These are phyloP conservation scores for Cinara cedri DNA, from an alignment of 2,888 invertebrate species.

Conservation along the genomic window DNA sequence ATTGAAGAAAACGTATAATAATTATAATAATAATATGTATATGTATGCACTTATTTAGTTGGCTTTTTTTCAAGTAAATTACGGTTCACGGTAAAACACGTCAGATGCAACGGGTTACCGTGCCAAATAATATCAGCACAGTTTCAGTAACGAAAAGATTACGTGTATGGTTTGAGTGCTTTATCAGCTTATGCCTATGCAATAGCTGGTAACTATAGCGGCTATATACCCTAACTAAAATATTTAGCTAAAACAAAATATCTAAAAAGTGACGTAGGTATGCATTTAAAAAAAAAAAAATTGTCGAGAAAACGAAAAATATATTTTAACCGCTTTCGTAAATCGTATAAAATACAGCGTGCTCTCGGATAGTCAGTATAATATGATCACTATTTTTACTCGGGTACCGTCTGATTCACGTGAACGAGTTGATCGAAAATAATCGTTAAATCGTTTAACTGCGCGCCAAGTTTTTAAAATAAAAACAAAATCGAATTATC, in stretches of 20 bases:
- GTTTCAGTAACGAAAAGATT: slow-evolving; percentile 20
- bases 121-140: slow-evolving; percentile 43
- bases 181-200: no score
- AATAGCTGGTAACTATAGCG: no score
- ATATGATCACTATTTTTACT: background rate
- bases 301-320: background rate
- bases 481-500: background rate
- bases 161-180: slow-evolving; percentile 14
- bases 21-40: no score
- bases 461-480: background rate
- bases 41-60: slow-evolving; percentile 38
- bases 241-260: no score
- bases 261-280: no score
- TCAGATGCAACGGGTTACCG: slow-evolving; percentile 8
- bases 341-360: background rate
- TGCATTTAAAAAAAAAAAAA: no score
- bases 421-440: background rate
- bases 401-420: background rate
- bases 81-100: slow-evolving; percentile 46
- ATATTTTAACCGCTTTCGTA: background rate
- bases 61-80: slow-evolving; percentile 51
- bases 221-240: no score
- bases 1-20: slow-evolving; percentile 33
- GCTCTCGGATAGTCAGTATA: background rate
- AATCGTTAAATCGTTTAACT: background rate